A percentile compares a stretch with the other conserved stretches of the same genome.
Evolutionary conservation across 2,888 invertebrate species (phyloP).

Genomic region (Temnothorax unifasciatus): DNA sequence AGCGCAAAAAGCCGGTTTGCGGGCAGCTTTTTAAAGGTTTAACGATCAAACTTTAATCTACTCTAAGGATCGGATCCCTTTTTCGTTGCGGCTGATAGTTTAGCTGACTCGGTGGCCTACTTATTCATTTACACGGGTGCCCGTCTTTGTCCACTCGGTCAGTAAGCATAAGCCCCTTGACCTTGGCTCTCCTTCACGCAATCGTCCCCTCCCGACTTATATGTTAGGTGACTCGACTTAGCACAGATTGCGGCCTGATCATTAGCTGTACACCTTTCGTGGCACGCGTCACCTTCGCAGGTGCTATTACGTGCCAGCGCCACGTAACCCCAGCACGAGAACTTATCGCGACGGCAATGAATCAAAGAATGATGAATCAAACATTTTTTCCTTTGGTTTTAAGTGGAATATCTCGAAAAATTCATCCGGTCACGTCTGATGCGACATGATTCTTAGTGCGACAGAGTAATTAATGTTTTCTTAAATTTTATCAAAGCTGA

Average conservation of each 20-base stretch:
- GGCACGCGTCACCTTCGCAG: constrained; percentile 62
- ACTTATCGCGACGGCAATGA: constrained; percentile 60
- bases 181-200: constrained; percentile 86
- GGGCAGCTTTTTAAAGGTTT: constrained; percentile 7
- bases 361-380: constrained; percentile 42
- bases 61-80: constrained; percentile 77
- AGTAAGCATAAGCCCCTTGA: constrained; percentile 78
- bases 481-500: not conserved
- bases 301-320: constrained; percentile 61
- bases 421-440: not conserved
- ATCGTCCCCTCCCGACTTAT: constrained; percentile 69
- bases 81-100: constrained; percentile 75
- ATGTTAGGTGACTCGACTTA: constrained; percentile 66
- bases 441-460: not conserved
- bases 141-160: constrained; percentile 69
- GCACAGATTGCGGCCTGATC: constrained; percentile 79
- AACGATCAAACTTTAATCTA: constrained; percentile 68
- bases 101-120: constrained; percentile 71
- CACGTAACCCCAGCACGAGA: constrained; percentile 63
- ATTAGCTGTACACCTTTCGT: constrained; percentile 76
- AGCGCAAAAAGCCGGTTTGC: not conserved
- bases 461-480: not conserved
- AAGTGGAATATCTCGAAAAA: constrained; percentile 9
- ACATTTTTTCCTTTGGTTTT: not conserved
- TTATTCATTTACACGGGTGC: constrained; percentile 69